Percentiles rank a stretch among this genome's conserved stretches.
Conservation (phyloP, 2,888 invertebrate genomes). For the Nudaria mundana region DNA sequence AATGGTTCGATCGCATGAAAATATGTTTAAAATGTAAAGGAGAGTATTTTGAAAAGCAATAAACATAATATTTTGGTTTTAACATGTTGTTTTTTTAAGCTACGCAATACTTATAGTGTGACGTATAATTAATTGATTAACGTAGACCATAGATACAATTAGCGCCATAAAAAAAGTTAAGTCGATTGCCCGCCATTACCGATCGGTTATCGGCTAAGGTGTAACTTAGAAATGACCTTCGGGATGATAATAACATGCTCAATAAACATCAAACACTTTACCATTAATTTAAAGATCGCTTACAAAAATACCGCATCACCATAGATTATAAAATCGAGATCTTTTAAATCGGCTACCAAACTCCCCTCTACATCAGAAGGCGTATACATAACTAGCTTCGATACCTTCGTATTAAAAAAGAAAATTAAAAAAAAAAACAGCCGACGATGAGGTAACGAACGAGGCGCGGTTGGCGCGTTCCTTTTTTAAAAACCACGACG, state of each 20-base stretch:
- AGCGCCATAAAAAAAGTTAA: not conserved
- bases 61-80: no score
- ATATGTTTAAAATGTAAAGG: no score
- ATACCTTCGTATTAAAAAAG: slow-evolving; percentile 63
- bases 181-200: not conserved
- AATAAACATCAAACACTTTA: slow-evolving; percentile 3
- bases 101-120: no score
- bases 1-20: no score
- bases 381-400: slow-evolving; percentile 72
- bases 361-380: slow-evolving; percentile 38
- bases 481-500: slow-evolving; percentile 75
- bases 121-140: no score
- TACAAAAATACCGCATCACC: slow-evolving; percentile 12
- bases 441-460: slow-evolving; percentile 79
- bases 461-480: slow-evolving; percentile 76
- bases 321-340: slow-evolving; percentile 25
- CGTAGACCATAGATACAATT: no score
- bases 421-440: slow-evolving; percentile 59
- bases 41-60: no score
- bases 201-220: not conserved
- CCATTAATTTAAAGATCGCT: slow-evolving; percentile 2
- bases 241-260: slow-evolving; percentile 2
- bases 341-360: slow-evolving; percentile 33
- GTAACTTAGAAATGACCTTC: not conserved
- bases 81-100: no score